phyloP scores from a whole-genome alignment of 2,797 vertebrate species.

The Acrossocheilus fasciatus region DNA sequence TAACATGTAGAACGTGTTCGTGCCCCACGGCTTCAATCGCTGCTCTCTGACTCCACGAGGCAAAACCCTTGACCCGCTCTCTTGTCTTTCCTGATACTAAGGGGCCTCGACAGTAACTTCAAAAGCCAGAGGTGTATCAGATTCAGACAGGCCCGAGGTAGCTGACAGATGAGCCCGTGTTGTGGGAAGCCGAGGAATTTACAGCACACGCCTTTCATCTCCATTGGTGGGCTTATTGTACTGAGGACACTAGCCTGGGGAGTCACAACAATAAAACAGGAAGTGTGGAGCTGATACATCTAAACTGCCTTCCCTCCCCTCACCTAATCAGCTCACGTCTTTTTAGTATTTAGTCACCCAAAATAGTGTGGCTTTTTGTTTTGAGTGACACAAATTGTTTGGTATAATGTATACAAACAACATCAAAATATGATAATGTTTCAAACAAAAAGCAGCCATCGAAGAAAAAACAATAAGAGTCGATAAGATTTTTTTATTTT shows the following conservation, averaged over 20 bases:
- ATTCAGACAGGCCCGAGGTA: constrained; percentile 77
- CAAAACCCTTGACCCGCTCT: constrained; percentile 42
- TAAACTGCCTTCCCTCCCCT: constrained; percentile 36
- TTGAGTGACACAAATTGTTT: neutral
- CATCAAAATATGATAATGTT: neutral
- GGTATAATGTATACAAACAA: neutral
- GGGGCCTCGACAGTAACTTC: constrained; percentile 68
- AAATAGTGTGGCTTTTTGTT: constrained; percentile 11
- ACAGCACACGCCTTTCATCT: constrained; percentile 83
- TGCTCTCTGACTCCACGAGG: constrained; percentile 9
- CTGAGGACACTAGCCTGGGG: constrained; percentile 47
- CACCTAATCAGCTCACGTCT: constrained; percentile 35
- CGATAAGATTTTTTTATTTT: constrained; percentile 62
- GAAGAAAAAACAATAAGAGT: constrained; percentile 43
- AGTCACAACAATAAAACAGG: constrained; percentile 77
- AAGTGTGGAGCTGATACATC: constrained; percentile 61
- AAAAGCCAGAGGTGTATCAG: constrained; percentile 81
- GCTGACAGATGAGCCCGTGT: constrained; percentile 78
- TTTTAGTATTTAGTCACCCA: neutral
- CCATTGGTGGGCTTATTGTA: constrained; percentile 78
- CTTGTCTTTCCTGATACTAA: constrained; percentile 22
- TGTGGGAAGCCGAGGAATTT: constrained; percentile 83
- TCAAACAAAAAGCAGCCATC: neutral
- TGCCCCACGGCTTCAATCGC: constrained; percentile 3
- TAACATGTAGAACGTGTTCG: constrained; percentile 18